Conservation (phyloP, 1,140 invertebrate genomes). For the Bradynema listronoti region DNA sequence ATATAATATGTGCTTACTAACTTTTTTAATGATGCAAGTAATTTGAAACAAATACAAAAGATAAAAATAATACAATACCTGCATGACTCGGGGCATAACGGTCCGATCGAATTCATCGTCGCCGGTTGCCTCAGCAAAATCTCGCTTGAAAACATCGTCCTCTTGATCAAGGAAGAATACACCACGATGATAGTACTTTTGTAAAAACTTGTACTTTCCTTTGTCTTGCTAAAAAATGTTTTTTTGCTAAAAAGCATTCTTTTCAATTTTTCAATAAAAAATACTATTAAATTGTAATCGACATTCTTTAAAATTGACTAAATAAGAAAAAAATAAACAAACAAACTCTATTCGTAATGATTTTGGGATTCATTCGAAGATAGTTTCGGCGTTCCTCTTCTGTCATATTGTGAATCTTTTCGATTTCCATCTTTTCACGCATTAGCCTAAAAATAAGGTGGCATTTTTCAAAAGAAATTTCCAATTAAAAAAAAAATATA, state of each 20-base stretch:
- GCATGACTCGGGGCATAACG: slow-evolving; percentile 97
- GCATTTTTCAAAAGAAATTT: no score
- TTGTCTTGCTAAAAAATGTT: slow-evolving; percentile 65
- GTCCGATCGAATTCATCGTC: slow-evolving; percentile 99
- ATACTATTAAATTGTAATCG: no score
- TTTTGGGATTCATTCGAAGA: slow-evolving; percentile 80
- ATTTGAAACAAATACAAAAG: no score
- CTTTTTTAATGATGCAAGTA: no score
- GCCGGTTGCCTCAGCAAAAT: slow-evolving; percentile 89
- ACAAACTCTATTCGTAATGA: slow-evolving; percentile 79
- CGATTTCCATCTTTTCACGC: slow-evolving; percentile 79
- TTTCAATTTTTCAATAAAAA: neutral
- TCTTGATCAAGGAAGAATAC: slow-evolving; percentile 95
- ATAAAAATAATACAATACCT: slow-evolving; percentile 62
- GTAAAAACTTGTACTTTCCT: slow-evolving; percentile 98
- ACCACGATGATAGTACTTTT: slow-evolving; percentile 98
- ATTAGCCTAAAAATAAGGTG: slow-evolving; percentile 58
- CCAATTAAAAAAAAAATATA: no score
- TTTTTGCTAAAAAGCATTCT: no score
- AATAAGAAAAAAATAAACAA: slow-evolving; percentile 1
- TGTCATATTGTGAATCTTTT: slow-evolving; percentile 82
- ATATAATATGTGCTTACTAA: no score
- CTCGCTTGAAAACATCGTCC: slow-evolving; percentile 82
- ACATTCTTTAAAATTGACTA: no score
- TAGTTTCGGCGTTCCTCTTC: slow-evolving; percentile 89